Conservation (phyloP, 2,888 invertebrate species). For the Stenurella melanura region DNA sequence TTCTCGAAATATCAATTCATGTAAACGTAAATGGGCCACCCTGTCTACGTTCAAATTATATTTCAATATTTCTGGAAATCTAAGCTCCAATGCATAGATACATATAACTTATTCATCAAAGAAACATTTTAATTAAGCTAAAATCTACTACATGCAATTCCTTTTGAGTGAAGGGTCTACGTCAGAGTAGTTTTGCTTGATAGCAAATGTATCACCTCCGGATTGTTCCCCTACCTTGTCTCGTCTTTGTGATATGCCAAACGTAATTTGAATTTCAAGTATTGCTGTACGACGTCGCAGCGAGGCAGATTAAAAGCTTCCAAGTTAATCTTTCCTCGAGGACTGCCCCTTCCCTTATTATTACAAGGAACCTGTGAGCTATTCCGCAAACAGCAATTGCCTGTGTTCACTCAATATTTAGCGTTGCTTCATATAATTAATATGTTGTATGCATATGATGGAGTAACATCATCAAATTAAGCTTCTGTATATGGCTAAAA, state of each 20-base stretch:
- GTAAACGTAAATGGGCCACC: too few relatives aligned
- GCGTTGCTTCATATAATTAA: not conserved
- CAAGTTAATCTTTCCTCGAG: slow-evolving; percentile 18
- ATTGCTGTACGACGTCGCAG: slow-evolving; percentile 12
- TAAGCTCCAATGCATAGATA: not conserved
- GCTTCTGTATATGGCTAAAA: too few relatives aligned
- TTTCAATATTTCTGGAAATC: not conserved
- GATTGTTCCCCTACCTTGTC: slow-evolving; percentile 8
- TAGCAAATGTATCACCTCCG: slow-evolving; percentile 14
- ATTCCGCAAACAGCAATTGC: not conserved
- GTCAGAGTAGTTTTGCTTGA: not conserved
- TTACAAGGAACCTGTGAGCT: not conserved
- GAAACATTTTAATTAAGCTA: slow-evolving; percentile 16
- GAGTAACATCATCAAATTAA: too few relatives aligned
- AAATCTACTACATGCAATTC: slow-evolving; percentile 19
- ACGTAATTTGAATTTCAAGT: slow-evolving; percentile 27
- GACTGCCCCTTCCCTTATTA: not conserved
- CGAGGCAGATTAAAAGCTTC: slow-evolving; percentile 26
- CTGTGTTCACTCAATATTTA: not conserved
- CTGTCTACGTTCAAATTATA: too few relatives aligned
- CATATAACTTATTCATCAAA: not conserved
- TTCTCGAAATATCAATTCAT: too few relatives aligned
- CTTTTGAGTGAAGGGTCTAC: slow-evolving; percentile 12
- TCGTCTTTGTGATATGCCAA: slow-evolving; percentile 27
- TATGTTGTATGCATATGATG: not conserved